Base-by-base conservation (phyloP, 2,888 invertebrate genomes). In the Megalurothrips usitatus region DNA sequence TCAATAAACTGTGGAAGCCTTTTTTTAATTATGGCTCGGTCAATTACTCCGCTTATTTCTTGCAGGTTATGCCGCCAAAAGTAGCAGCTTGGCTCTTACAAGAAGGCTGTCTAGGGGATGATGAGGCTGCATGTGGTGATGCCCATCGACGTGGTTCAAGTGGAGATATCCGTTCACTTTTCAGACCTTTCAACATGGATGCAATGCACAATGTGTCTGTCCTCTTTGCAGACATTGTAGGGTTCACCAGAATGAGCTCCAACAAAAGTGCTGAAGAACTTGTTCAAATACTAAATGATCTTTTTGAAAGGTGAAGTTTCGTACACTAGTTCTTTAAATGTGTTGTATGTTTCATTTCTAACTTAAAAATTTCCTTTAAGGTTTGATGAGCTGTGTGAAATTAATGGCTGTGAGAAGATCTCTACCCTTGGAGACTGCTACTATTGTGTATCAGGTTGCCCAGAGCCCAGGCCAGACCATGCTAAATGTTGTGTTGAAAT, bases 121-220 rank as follows among this genome's bases (percentile, higher is more conserved):
- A 91, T 81, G 91, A 91, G 43, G 89, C 91, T 81, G 90, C 90
- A 83, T 88, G 89, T 84, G 87, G 91, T 84, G 90, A 91, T 78
- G 83, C 82, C 28, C 82, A 82, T 12, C 81, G 80, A 23, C 80
- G 80, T 14, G 80, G 81, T 63, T 75, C 81, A 79, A 82, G 83
- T 80, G 83, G 82, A 80, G 93, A 95, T 86, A 92, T 95, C 43
- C 92, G 93, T 84, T 93, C 95, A 0, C 89, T 96, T 80, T 98
- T 98, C 87, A 91, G 98, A 75, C 97, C 97, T 11, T 98, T 98
- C 87, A 97, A 98, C 86, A 98, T 98, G 97, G 95, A 94, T 87
- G 93, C 94, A 81, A 97, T 98, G 96, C 80, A 84, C 84, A 93
- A 97, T 86, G 98, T 98, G 79, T 96, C 96, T 88, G 98, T 99